Evolutionary conservation across 2,113 vertebrate genomes (phyloP), one percentile per base, ranked within the genome.

Genomic region (Malaclemys terrapin): DNA sequence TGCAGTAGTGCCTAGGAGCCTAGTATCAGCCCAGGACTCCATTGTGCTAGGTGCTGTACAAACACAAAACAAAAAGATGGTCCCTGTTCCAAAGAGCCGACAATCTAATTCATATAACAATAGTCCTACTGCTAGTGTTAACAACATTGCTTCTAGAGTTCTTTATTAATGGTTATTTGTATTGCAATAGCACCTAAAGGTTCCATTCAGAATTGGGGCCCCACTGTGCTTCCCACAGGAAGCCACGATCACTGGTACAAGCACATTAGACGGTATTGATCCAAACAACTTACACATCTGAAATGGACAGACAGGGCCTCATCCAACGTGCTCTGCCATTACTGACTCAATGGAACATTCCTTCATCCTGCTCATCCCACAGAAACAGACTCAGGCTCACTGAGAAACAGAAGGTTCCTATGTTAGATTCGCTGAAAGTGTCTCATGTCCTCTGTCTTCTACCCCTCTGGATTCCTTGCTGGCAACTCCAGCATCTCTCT

Each of bases 221-320:
- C 27, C 29, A 16, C 14, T 35, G 29, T 31, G 29, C 27, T 62
- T 62, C 59, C 59, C 10, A 16, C 12, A 62, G 59, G 6, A 62
- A 35, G 11, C 59, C 27, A 31, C 6, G 31, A 13, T 31, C 59
- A 62, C 31, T 31, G 29, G 53, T 6, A 7, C 27, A 2, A 90
- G 31, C 9, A 57, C 1, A 1, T 42, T 52, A 82, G 24, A 94
- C 10, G 9, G 25, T 9, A 7, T 17, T 47, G 11, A 49, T 62
- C 54, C 27, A 56, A 91, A 88, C 7, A 16, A 1, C 2, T 59
- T 0, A 0, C 22, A 35, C 17, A 25, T 50, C 1, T 1, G 29
- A 62, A 69, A 47, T 8, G 3, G 14, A 1, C 38, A 82, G 57
- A 16, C n/a, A 13, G 0, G n/a, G 10, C 57, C 29, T 62, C 29